Evolutionary conservation across 2,797 vertebrate species (phyloP).

Genomic region (Galagoides demidoff): DNA sequence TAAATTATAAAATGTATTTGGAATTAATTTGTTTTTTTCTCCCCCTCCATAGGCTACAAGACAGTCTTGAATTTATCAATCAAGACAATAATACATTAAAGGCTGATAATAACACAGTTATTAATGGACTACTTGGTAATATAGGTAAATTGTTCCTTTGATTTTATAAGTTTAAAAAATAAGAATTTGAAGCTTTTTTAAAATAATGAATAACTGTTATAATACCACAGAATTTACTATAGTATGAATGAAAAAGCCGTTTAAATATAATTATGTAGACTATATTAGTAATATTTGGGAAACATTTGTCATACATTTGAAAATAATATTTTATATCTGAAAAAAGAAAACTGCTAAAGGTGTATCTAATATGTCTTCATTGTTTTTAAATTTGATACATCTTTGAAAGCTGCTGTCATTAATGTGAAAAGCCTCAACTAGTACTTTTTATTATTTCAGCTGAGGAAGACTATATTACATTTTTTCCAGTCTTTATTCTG

Average conservation of each 20-base stretch:
- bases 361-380: not conserved
- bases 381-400: slow-evolving; percentile 33
- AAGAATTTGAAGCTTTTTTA: slow-evolving; percentile 40
- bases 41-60: slow-evolving; percentile 91
- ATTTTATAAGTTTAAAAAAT: slow-evolving; percentile 61
- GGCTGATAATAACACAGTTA: slow-evolving; percentile 93
- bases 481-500: not conserved
- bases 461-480: not conserved
- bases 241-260: slow-evolving; percentile 9
- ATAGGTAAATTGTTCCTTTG: slow-evolving; percentile 92
- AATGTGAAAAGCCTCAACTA: not conserved
- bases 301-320: slow-evolving; percentile 41
- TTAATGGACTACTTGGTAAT: slow-evolving; percentile 94
- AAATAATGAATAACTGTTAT: slow-evolving; percentile 36
- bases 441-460: slow-evolving; percentile 42
- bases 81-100: slow-evolving; percentile 94
- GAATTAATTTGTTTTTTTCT: slow-evolving; percentile 47
- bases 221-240: slow-evolving; percentile 58
- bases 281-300: slow-evolving; percentile 60
- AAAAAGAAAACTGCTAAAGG: slow-evolving; percentile 3
- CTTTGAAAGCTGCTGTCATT: slow-evolving; percentile 40
- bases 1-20: slow-evolving; percentile 43
- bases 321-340: slow-evolving; percentile 50
- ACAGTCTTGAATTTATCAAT: slow-evolving; percentile 98
- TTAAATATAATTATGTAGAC: slow-evolving; percentile 43